Base-by-base conservation (phyloP, 2,888 invertebrate species). In the Lepidochitona cinerea region DNA sequence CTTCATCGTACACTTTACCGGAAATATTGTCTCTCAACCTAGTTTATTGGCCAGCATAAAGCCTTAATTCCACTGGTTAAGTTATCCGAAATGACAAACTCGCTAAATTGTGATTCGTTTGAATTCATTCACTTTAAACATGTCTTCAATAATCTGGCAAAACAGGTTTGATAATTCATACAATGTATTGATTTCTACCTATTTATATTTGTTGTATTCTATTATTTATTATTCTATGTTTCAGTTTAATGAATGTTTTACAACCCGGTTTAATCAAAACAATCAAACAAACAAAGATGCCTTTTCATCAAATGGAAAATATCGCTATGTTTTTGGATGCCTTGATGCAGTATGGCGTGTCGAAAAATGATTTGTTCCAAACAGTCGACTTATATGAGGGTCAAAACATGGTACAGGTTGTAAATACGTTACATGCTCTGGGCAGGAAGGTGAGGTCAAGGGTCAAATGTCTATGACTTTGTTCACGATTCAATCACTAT, bases 361-460 rank as follows among this genome's bases (percentile, higher is more conserved):
- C 96, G 23, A 96, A 98, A 90, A 96, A 97, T 90, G 98, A 99
- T 92, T 97, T 97, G 89, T 99, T 99, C 94, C 99, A 99, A 92
- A 99, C 99, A 0, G 98, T 98, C 66, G 99, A 99, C 92, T 93
- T 99, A 52, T 99, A 97, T 89, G 99, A 99, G 91, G 95, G 95
- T 88, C 94, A 98, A 87, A 99, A 99, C 93, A 95, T 98, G 92
- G 94, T 96, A 77, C 98, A 98, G 93, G 98, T 99, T 66, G 96
- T 97, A n/a, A 93, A 98, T 72, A 97, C 97, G 87, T 92, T 99
- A 69, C 97, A 96, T 88, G 94, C 98, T 0, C 92, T 99, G 77
- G 98, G 96, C 54, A 95, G 99, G 92, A 94, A 96, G 87, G 97
- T 97, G 92, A 94, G 95, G 92, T 18, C 9, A 9, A 18, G 7